These are phyloP conservation scores for Uropsilus gracilis DNA, from an alignment of 2,113 vertebrate species.

Conservation along the genomic window DNA sequence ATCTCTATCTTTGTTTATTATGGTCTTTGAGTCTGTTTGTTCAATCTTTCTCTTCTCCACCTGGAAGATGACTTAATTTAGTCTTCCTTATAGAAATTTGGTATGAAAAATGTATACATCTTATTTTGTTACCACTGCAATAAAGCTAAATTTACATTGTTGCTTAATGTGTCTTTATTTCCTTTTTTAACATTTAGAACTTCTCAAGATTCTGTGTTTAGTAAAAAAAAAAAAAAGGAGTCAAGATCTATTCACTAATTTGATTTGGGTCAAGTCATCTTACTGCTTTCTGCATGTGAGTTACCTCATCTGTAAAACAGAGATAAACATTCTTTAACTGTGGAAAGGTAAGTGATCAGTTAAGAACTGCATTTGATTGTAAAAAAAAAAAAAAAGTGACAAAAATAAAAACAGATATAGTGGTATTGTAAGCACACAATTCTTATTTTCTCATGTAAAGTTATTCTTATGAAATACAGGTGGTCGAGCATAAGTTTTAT, in stretches of 20 bases:
- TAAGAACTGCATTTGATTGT: slow-evolving; percentile 7
- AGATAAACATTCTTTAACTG: slow-evolving; percentile 19
- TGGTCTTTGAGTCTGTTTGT: slow-evolving; percentile 42
- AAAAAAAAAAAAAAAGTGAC: background rate
- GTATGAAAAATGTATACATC: background rate
- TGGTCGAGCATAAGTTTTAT: background rate
- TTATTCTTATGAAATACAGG: slow-evolving; percentile 32
- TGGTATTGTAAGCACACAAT: slow-evolving; percentile 1
- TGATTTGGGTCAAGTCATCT: slow-evolving; percentile 25
- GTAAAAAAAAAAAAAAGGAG: slow-evolving; percentile 21
- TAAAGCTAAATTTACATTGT: slow-evolving; percentile 21
- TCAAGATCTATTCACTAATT: slow-evolving; percentile 13
- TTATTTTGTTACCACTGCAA: background rate
- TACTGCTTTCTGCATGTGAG: slow-evolving; percentile 37
- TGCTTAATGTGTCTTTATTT: slow-evolving; percentile 11
- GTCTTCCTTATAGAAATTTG: slow-evolving; percentile 12
- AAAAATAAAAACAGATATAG: background rate
- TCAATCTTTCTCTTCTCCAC: background rate
- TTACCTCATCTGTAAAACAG: slow-evolving; percentile 55
- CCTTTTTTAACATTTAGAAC: slow-evolving; percentile 36
- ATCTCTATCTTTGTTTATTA: background rate
- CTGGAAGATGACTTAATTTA: background rate
- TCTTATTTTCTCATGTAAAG: slow-evolving; percentile 49
- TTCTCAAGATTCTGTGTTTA: slow-evolving; percentile 19
- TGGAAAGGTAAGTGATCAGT: slow-evolving; percentile 71